Percentiles rank a stretch among this genome's conserved stretches.
phyloP scores from a whole-genome alignment of 2,113 vertebrate genomes.

The Ciconia maguari region DNA sequence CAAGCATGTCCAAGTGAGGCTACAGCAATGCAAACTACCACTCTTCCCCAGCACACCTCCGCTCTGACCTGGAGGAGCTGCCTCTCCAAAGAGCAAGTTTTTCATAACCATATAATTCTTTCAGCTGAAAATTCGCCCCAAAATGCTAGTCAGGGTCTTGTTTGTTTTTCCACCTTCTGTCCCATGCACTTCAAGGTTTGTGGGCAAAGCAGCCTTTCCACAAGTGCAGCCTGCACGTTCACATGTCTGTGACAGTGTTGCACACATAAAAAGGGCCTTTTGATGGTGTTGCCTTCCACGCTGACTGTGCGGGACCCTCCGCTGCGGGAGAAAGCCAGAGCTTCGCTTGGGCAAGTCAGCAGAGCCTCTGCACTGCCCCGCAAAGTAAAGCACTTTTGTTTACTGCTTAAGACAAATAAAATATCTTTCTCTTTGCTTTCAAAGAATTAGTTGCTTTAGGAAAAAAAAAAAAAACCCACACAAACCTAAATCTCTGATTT shows the following conservation, averaged over 20 bases:
- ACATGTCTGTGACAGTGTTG: neutral
- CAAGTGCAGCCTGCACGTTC: neutral
- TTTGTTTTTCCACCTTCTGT: neutral
- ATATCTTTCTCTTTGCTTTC: neutral
- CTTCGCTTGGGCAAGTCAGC: neutral
- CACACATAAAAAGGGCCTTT: neutral
- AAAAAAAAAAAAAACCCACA: too few species aligned
- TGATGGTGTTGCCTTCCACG: accelerated
- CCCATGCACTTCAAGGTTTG: neutral
- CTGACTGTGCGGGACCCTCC: neutral
- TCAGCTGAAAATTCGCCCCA: neutral
- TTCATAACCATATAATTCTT: neutral
- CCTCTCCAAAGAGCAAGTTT: neutral
- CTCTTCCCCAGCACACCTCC: neutral
- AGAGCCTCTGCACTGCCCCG: neutral
- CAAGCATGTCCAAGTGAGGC: neutral
- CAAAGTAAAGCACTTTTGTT: neutral
- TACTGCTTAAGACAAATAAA: neutral
- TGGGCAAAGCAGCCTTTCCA: neutral
- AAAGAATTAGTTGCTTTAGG: neutral
- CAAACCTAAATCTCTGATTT: neutral
- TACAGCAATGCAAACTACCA: neutral
- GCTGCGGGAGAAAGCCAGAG: neutral
- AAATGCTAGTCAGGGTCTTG: neutral
- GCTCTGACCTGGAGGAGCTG: neutral